Evolutionary conservation across 2,888 invertebrate genomes (phyloP).

Genomic region (Ophion costatus): DNA sequence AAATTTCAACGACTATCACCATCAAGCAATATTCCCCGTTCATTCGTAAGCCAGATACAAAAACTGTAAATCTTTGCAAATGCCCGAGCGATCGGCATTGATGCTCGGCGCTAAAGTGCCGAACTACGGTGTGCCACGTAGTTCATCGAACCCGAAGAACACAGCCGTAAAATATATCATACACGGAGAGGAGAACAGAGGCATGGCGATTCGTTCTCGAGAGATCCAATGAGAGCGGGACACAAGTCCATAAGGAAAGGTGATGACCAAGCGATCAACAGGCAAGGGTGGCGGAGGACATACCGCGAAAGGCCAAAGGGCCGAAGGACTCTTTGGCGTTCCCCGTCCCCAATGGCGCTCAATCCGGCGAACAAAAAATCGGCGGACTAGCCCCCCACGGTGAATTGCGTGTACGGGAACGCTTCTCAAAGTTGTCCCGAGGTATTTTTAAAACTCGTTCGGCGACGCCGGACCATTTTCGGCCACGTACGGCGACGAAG

Average conservation of each 20-base stretch:
- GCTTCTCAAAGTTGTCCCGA: slow-evolving; percentile 49
- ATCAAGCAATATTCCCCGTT: not conserved
- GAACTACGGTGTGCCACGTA: not conserved
- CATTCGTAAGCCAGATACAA: too few relatives aligned
- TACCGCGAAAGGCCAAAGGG: slow-evolving; percentile 34
- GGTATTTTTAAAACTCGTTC: slow-evolving; percentile 77
- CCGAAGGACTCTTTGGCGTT: slow-evolving; percentile 10
- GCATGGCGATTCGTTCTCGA: not conserved
- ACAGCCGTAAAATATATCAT: not conserved
- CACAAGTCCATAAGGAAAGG: slow-evolving; percentile 18
- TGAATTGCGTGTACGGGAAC: slow-evolving; percentile 53
- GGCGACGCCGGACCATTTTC: slow-evolving; percentile 71
- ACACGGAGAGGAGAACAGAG: not conserved
- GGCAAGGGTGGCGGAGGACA: slow-evolving; percentile 11
- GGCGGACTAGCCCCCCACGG: slow-evolving; percentile 44
- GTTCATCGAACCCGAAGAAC: not conserved
- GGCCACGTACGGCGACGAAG: slow-evolving; percentile 38
- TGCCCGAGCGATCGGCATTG: not conserved
- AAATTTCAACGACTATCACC: not conserved
- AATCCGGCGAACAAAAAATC: slow-evolving; percentile 70
- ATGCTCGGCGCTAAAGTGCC: not conserved
- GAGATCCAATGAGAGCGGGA: not conserved
- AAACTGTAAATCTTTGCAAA: not conserved
- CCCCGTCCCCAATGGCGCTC: slow-evolving; percentile 69
- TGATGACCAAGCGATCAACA: slow-evolving; percentile 5